phyloP scores from a whole-genome alignment of 2,888 invertebrate genomes.

The Hirtodrosophila trivittata region DNA sequence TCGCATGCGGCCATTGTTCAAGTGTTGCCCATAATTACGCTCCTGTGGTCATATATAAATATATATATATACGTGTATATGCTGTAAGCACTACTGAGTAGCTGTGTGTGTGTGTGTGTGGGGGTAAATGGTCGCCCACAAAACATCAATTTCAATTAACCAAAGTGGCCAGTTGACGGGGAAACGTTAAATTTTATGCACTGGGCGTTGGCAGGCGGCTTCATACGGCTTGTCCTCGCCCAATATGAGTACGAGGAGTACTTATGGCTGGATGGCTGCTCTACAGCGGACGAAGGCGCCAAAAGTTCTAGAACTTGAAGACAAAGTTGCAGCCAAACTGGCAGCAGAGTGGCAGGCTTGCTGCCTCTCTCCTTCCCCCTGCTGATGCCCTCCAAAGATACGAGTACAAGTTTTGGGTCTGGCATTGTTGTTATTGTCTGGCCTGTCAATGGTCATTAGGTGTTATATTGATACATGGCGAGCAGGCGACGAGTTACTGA shows the following conservation, averaged over 20 bases:
- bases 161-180: slow-evolving; percentile 77
- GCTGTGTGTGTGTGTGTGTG: slow-evolving; percentile 22
- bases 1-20: slow-evolving; percentile 27
- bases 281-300: slow-evolving; percentile 6
- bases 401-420: neutral
- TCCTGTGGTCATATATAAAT: slow-evolving; percentile 37
- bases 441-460: slow-evolving; percentile 47
- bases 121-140: slow-evolving; percentile 59
- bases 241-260: neutral
- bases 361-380: too few species aligned
- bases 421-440: slow-evolving; percentile 22
- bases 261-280: too few species aligned
- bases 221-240: slow-evolving; percentile 2
- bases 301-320: slow-evolving; percentile 52
- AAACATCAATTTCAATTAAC: slow-evolving; percentile 78
- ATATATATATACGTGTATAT: neutral
- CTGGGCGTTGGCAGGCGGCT: slow-evolving; percentile 59
- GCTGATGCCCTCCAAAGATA: neutral
- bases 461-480: slow-evolving; percentile 45
- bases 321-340: slow-evolving; percentile 47
- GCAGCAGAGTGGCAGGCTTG: slow-evolving; percentile 28
- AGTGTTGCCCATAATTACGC: slow-evolving; percentile 47
- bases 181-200: slow-evolving; percentile 76
- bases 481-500: slow-evolving; percentile 7
- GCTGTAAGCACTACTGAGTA: slow-evolving; percentile 1